Evolutionary conservation across 2,888 invertebrate genomes (phyloP).

Genomic region (Girardia tigrina): DNA sequence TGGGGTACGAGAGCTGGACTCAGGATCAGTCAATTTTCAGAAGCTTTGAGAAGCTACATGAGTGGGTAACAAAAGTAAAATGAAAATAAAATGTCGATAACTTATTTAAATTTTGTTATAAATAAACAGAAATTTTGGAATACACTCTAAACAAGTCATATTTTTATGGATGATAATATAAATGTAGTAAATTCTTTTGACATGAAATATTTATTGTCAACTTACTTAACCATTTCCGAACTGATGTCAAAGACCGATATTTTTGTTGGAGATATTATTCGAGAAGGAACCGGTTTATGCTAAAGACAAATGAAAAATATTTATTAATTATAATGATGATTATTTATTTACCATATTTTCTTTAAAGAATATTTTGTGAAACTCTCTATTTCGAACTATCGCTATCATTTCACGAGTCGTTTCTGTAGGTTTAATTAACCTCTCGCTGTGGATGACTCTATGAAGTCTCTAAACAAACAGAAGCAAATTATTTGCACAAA

Average conservation of each 20-base stretch:
- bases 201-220: background rate
- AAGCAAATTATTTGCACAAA: too few relatives aligned
- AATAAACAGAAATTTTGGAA: too few relatives aligned
- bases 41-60: too few relatives aligned
- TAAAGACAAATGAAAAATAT: slow-evolving; percentile 17
- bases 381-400: slow-evolving; percentile 75
- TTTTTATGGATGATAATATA: too few relatives aligned
- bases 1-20: too few relatives aligned
- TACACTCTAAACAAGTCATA: too few relatives aligned
- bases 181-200: too few relatives aligned
- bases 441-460: slow-evolving; percentile 78
- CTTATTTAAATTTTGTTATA: too few relatives aligned
- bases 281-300: slow-evolving; percentile 21
- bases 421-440: slow-evolving; percentile 76
- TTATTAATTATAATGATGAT: background rate
- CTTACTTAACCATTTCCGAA: slow-evolving; percentile 34
- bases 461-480: slow-evolving; percentile 67
- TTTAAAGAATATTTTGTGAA: slow-evolving; percentile 73
- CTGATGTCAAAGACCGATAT: slow-evolving; percentile 32
- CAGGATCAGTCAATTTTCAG: too few relatives aligned
- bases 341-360: slow-evolving; percentile 29
- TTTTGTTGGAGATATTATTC: slow-evolving; percentile 6
- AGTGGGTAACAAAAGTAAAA: too few relatives aligned
- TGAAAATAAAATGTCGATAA: too few relatives aligned
- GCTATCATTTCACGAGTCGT: slow-evolving; percentile 76